Conservation (phyloP, 2,797 vertebrate genomes). For the Zenarchopterus dispar region DNA sequence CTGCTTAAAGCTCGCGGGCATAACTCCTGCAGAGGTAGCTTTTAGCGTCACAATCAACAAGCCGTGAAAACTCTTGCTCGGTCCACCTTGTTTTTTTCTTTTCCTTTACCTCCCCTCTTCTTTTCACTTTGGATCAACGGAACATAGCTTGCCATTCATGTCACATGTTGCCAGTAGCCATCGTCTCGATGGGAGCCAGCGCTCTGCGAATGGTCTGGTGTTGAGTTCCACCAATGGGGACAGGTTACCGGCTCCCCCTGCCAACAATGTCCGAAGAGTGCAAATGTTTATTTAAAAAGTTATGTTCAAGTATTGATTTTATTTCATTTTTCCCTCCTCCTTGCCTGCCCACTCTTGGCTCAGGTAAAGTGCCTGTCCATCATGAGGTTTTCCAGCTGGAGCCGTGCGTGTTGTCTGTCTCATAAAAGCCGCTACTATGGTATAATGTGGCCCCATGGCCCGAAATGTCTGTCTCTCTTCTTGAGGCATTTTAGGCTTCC, state of each 20-base stretch:
- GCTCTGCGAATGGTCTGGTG: slow-evolving; percentile 63
- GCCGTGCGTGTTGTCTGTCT: slow-evolving; percentile 65
- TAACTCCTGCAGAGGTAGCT: slow-evolving; percentile 14
- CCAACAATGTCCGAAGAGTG: slow-evolving; percentile 81
- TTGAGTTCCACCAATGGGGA: slow-evolving; percentile 81
- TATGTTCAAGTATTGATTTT: slow-evolving; percentile 84
- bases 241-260: slow-evolving; percentile 74
- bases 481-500: slow-evolving; percentile 56
- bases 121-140: slow-evolving; percentile 71
- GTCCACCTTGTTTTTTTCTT: slow-evolving; percentile 2
- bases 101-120: slow-evolving; percentile 17
- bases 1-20: too few species aligned
- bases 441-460: slow-evolving; percentile 66
- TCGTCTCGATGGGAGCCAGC: slow-evolving; percentile 75
- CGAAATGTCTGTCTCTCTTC: slow-evolving; percentile 49
- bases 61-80: slow-evolving; percentile 47
- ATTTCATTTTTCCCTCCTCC: slow-evolving; percentile 76
- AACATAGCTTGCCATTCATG: slow-evolving; percentile 71
- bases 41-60: slow-evolving; percentile 37
- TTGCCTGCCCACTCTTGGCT: slow-evolving; percentile 62
- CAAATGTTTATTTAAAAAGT: slow-evolving; percentile 88
- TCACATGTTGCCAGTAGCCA: slow-evolving; percentile 81
- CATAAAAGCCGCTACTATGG: slow-evolving; percentile 68
- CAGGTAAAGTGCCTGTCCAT: slow-evolving; percentile 66
- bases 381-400: slow-evolving; percentile 56